Evolutionary conservation across 2,888 invertebrate species (phyloP).

Genomic region (Hirtodrosophila confusa): DNA sequence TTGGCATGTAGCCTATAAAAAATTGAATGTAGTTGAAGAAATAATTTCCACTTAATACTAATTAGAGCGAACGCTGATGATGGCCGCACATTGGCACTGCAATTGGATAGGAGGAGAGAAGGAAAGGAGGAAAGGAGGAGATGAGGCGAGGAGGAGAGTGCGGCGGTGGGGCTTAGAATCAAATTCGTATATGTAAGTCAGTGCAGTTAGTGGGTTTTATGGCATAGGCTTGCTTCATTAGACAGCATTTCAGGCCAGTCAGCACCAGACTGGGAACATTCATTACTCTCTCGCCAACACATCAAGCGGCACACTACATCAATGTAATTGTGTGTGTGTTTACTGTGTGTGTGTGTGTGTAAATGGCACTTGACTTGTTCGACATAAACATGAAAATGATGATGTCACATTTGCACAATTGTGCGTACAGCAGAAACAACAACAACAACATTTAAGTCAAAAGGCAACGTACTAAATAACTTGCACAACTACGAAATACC

Average conservation of each 20-base stretch:
- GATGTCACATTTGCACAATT: slow-evolving; percentile 80
- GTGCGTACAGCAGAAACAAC: slow-evolving; percentile 69
- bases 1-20: slow-evolving; percentile 60
- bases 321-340: slow-evolving; percentile 8
- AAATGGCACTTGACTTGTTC: slow-evolving; percentile 78
- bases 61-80: slow-evolving; percentile 64
- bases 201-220: slow-evolving; percentile 76
- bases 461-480: slow-evolving; percentile 10
- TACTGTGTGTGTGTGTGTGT: slow-evolving; percentile 37
- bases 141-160: too few relatives aligned
- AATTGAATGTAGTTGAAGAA: slow-evolving; percentile 66
- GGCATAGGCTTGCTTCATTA: slow-evolving; percentile 74
- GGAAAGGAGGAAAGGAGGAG: slow-evolving; percentile 4
- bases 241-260: slow-evolving; percentile 73
- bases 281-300: slow-evolving; percentile 58
- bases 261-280: slow-evolving; percentile 66
- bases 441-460: slow-evolving; percentile 40
- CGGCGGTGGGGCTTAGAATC: slow-evolving; percentile 27
- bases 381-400: slow-evolving; percentile 80
- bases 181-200: slow-evolving; percentile 71
- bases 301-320: slow-evolving; percentile 29
- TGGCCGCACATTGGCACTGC: slow-evolving; percentile 49
- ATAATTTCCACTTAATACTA: slow-evolving; percentile 79
- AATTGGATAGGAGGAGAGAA: slow-evolving; percentile 23
- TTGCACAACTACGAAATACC: slow-evolving; percentile 11